Evolutionary conservation across 1,140 invertebrate species (phyloP).

Genomic region (Reticulitermes speratus): DNA sequence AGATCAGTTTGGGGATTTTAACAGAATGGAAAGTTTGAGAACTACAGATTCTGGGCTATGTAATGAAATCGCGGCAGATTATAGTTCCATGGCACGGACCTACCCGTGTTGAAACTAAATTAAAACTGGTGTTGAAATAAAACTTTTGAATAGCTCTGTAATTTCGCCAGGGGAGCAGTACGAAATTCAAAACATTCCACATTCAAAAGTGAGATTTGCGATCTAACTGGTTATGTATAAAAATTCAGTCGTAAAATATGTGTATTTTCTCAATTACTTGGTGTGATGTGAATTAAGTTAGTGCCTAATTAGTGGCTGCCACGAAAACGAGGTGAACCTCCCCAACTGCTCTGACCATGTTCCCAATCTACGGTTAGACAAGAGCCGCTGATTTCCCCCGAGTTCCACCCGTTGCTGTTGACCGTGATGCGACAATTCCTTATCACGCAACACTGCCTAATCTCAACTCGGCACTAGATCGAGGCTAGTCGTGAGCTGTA

Average conservation of each 20-base stretch:
- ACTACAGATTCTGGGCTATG: too few species aligned
- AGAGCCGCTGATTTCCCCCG: background rate
- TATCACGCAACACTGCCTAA: background rate
- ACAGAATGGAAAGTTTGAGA: too few species aligned
- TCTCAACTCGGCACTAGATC: background rate
- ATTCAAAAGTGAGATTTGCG: too few species aligned
- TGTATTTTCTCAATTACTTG: background rate
- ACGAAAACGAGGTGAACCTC: background rate
- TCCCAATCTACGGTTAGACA: conserved; percentile 13
- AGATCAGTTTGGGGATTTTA: too few species aligned
- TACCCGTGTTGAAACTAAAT: too few species aligned
- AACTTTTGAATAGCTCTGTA: too few species aligned
- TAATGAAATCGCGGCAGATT: too few species aligned
- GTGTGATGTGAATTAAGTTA: conserved; percentile 10
- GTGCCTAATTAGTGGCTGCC: background rate
- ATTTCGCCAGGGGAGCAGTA: too few species aligned
- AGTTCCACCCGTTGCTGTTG: background rate
- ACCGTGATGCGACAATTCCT: background rate
- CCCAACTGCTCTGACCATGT: background rate
- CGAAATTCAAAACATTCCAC: too few species aligned
- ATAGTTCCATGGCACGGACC: too few species aligned
- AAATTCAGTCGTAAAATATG: background rate
- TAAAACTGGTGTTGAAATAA: too few species aligned
- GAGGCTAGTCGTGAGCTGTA: too few species aligned
- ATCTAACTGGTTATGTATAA: background rate